Base-by-base conservation (phyloP, 1,140 invertebrate species). In the Achatina immaculata region DNA sequence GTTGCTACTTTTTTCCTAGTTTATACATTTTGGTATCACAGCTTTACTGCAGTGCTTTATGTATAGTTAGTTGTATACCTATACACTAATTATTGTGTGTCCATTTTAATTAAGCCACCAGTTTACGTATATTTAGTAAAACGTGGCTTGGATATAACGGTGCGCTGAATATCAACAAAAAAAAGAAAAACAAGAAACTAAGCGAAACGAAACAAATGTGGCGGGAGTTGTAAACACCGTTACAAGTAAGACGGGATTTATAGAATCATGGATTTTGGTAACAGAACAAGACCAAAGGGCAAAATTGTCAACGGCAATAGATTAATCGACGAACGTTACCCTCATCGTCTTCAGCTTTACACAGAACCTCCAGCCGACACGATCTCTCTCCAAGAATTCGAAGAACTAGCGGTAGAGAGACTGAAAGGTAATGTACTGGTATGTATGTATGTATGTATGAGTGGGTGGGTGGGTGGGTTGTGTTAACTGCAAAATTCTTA, bases 361-460 rank as follows among this genome's bases (percentile, higher is more conserved):
- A 93, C 93, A 85, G 86, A 93, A n/a, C 94, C 95, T 51, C 97
- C 97, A n/a, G 92, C 86, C 62, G 93, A 94, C 81, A 92, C 94
- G 75, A 94, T 98, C 78, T 93, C 94, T 78, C 92, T 98, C 34
- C 92, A 94, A 80, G 96, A 98, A 88, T 97, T 98, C 92, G 96
- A 98, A 93, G 94, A 95, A 73, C 93, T 95, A 84, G 95, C 96
- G 16, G 89, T 96, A 40, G 96, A 97, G 88, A 94, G 97, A 86
- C 90, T 98, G 45, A 95, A 95, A 92, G 92, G 94, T 94, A 91
- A 85, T n/a, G 3, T 16, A n/a, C n/a, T n/a, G n/a, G n/a, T n/a
- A n/a, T n/a, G n/a, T n/a, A n/a, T n/a, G n/a, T n/a, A n/a, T n/a
- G n/a, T n/a, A n/a, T n/a, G n/a, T n/a, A n/a, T n/a, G n/a, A n/a